Percentiles rank a stretch among this genome's conserved stretches.
Evolutionary conservation across 2,113 vertebrate species (phyloP).

Genomic region (Ciconia boyciana): DNA sequence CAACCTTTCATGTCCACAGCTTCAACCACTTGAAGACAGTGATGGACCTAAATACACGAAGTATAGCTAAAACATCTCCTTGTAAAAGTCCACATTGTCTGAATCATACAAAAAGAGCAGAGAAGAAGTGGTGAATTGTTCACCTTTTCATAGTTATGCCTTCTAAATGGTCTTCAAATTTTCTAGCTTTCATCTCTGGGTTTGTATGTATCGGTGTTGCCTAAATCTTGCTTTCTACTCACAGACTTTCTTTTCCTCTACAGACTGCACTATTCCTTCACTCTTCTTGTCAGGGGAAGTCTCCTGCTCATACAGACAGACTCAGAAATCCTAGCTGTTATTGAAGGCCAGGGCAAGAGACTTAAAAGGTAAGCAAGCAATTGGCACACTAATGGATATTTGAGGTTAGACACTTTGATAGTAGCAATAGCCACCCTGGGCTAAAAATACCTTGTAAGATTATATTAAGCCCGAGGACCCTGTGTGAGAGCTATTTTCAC

Average conservation of each 20-base stretch:
- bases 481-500: background rate
- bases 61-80: background rate
- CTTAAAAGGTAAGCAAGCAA: constrained; percentile 34
- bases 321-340: background rate
- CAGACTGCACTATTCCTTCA: background rate
- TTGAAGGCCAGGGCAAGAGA: background rate
- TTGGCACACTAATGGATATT: background rate
- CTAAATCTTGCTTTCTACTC: background rate
- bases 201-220: background rate
- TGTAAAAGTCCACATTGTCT: background rate
- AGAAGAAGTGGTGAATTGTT: background rate
- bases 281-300: background rate
- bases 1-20: background rate
- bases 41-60: background rate
- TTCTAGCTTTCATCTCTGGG: background rate
- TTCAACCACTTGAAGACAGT: background rate
- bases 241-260: background rate
- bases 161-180: background rate
- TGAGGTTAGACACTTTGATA: constrained; percentile 36
- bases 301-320: background rate
- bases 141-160: background rate
- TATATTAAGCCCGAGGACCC: background rate
- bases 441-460: constrained; percentile 50
- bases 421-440: background rate
- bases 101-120: background rate